Evolutionary conservation across 2,888 invertebrate genomes (phyloP), one percentile per base, ranked within the genome.

Genomic region (Eupeodes latifasciatus): DNA sequence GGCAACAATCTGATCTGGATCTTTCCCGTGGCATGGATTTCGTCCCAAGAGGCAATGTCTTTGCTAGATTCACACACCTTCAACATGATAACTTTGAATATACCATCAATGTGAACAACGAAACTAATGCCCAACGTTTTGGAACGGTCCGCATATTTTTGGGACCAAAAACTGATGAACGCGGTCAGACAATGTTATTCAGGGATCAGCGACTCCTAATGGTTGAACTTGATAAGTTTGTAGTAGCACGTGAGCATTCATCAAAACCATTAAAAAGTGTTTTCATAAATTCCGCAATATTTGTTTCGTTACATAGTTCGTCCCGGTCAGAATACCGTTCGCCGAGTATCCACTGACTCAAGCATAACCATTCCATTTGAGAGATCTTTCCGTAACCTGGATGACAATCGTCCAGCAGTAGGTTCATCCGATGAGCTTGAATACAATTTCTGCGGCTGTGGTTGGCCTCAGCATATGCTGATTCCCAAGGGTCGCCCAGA

Each of bases 361-460:
- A 96, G 97, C 0, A 96, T 98, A 27, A 97, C 97, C n/a, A 96
- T 97, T 91, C 97, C 97, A 0, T 97, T 96, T 92, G 97, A 97
- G 92, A 94, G 96, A 79, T 97, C 96, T 2, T 98, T 97, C 95
- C 95, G 96, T 14, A 95, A 96, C 92, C 92, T 96, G 90, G 96
- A 96, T 90, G 91, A 92, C 40, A 40, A 93, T 77, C 94, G 96
- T 0, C 96, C 96, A 0, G 90, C 92, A 14, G 95, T 94, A 0
- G 95, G 95, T 59, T 93, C 94, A n/a, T 92, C 94, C 0, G 94
- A 93, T 0, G 93, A 94, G 0, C 94, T 94, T 0, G 94, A 94
- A 87, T 96, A 96, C 93, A 97, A 97, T 94, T 97, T 97, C 95
- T 98, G 98, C 94, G 97, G 97, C 85, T 98, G 98, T 91, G 97